Evolutionary conservation across 2,113 vertebrate species (phyloP).

Genomic region (Nanorana parkeri): DNA sequence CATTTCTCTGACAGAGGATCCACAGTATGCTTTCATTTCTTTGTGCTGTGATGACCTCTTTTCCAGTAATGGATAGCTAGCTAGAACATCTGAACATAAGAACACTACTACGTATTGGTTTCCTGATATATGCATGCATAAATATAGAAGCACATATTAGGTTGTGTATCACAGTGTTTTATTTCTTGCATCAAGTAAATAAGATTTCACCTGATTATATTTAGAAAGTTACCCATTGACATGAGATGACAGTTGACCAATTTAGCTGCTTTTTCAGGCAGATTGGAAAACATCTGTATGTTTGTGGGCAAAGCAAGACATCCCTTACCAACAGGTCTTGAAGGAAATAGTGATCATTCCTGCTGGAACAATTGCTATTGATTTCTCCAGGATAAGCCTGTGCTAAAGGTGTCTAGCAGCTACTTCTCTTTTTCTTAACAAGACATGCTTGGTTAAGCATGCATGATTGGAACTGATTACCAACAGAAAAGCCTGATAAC

Average conservation of each 20-base stretch:
- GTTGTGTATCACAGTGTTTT: constrained; percentile 7
- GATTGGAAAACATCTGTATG: not conserved
- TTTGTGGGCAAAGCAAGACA: too few species aligned
- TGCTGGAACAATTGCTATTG: too few species aligned
- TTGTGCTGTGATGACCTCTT: constrained; percentile 6
- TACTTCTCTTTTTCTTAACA: too few species aligned
- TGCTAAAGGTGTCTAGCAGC: too few species aligned
- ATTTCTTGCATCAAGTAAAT: constrained; percentile 33
- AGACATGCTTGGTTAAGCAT: too few species aligned
- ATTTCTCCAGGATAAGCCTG: too few species aligned
- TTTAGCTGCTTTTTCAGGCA: not conserved
- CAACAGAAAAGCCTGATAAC: too few species aligned
- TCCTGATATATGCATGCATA: constrained; percentile 33
- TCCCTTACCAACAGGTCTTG: too few species aligned
- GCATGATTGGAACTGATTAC: too few species aligned
- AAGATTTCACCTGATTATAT: not conserved
- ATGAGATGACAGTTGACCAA: not conserved
- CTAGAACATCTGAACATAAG: constrained; percentile 45
- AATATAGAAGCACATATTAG: constrained; percentile 20
- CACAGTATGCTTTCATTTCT: not conserved
- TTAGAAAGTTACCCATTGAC: not conserved
- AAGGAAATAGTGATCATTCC: too few species aligned
- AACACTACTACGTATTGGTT: constrained; percentile 14
- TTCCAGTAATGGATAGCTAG: constrained; percentile 25
- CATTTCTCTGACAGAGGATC: not conserved